These are phyloP conservation scores for Hucho hucho DNA, from an alignment of 2,113 vertebrate genomes.

Conservation along the genomic window DNA sequence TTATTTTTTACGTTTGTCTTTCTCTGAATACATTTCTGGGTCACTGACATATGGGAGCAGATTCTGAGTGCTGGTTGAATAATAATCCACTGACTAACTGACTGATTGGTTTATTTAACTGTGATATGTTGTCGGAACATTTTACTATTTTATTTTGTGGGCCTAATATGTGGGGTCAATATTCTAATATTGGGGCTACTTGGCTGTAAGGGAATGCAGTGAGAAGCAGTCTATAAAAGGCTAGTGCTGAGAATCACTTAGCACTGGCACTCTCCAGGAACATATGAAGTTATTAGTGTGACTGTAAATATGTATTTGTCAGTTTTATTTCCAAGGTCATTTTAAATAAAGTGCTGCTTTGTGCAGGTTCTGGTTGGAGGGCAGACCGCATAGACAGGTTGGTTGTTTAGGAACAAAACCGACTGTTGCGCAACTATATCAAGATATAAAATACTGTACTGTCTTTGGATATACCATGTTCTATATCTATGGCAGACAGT, in stretches of 20 bases:
- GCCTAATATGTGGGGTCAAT: constrained; percentile 30
- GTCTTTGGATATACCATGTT: too few relatives aligned
- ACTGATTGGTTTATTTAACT: constrained; percentile 41
- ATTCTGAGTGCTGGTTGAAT: constrained; percentile 33
- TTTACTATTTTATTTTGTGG: constrained; percentile 37
- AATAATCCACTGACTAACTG: constrained; percentile 39
- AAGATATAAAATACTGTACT: too few relatives aligned
- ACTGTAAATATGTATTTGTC: constrained; percentile 60
- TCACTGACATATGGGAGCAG: constrained; percentile 22
- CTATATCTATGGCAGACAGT: constrained; percentile 13
- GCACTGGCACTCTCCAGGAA: constrained; percentile 14
- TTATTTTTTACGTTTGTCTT: constrained; percentile 7
- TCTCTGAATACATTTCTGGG: constrained; percentile 51
- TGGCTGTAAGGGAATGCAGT: constrained; percentile 12
- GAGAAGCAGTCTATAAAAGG: neutral
- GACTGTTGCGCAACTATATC: too few relatives aligned
- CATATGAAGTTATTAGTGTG: constrained; percentile 34
- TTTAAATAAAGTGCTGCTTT: constrained; percentile 45
- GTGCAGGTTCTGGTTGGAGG: constrained; percentile 51
- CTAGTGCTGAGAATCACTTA: neutral
- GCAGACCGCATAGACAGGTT: constrained; percentile 3
- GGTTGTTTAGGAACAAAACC: too few relatives aligned
- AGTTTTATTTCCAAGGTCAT: constrained; percentile 33
- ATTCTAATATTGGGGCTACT: constrained; percentile 9
- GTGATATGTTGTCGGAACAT: constrained; percentile 34